phyloP scores from a whole-genome alignment of 2,888 invertebrate genomes.

The Noctua pronuba region DNA sequence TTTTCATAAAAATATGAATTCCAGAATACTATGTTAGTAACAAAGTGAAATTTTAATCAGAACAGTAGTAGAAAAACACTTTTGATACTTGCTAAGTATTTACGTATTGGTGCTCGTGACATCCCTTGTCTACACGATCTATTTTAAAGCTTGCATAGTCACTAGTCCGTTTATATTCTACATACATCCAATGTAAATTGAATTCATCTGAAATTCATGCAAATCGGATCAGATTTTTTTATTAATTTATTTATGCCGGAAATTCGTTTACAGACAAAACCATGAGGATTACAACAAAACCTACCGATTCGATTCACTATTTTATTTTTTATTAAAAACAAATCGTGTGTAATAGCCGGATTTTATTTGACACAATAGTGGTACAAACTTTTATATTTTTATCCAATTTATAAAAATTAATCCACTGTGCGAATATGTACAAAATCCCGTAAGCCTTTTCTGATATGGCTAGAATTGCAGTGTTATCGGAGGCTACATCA shows the following conservation, averaged over 20 bases:
- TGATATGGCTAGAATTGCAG: constrained; percentile 9
- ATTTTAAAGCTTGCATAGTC: constrained; percentile 6
- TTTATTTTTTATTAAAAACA: constrained; percentile 32
- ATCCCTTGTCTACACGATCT: constrained; percentile 1
- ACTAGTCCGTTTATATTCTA: constrained; percentile 1
- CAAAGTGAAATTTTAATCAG: no score
- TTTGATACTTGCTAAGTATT: no score
- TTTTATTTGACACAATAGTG: constrained; percentile 43
- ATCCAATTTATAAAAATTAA: constrained; percentile 50
- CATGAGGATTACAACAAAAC: constrained; percentile 41
- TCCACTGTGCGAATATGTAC: constrained; percentile 24
- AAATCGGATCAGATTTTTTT: constrained; percentile 36
- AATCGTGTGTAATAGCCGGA: constrained; percentile 28
- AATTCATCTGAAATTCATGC: constrained; percentile 22
- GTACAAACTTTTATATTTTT: constrained; percentile 23
- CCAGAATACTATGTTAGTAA: no score
- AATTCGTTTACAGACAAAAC: constrained; percentile 36
- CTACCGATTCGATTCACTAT: constrained; percentile 7
- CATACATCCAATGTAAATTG: constrained; percentile 20
- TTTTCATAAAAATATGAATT: no score
- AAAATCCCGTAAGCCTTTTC: constrained; percentile 29
- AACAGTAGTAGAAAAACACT: no score
- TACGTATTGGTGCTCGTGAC: no score
- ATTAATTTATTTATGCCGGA: constrained; percentile 19
- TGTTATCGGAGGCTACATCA: constrained; percentile 7